These are phyloP conservation scores for Peromyscus attwateri DNA, from an alignment of 2,797 vertebrate genomes.

Conservation along the genomic window DNA sequence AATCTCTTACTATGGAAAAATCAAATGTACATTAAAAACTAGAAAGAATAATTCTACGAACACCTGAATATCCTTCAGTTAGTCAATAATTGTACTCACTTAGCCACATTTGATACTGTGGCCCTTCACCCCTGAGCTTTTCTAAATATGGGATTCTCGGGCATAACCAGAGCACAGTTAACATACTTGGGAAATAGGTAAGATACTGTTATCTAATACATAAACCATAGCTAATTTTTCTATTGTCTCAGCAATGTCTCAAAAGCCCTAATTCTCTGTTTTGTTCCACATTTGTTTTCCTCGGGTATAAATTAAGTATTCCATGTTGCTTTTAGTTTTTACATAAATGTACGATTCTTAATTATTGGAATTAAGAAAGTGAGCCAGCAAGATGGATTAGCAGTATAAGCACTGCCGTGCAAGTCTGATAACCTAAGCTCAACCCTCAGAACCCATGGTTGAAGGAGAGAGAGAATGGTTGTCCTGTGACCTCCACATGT, in stretches of 20 bases:
- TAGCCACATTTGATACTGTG: too few species aligned
- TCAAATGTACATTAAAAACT: neutral
- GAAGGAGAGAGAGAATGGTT: neutral
- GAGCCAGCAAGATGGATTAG: neutral
- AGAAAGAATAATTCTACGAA: neutral
- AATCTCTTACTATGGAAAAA: neutral
- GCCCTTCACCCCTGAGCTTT: neutral
- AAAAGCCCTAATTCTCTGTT: conserved; percentile 1
- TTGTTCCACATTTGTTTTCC: neutral
- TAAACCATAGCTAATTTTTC: neutral
- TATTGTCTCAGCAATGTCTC: neutral
- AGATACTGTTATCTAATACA: neutral
- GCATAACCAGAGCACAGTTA: neutral
- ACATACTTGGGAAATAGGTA: too few species aligned
- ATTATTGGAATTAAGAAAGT: neutral
- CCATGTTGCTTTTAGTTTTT: neutral
- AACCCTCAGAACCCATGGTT: neutral
- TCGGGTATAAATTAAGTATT: neutral
- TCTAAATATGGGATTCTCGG: neutral
- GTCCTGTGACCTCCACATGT: neutral
- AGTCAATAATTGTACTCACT: neutral
- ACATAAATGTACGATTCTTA: neutral
- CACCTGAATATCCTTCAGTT: neutral
- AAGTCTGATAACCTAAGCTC: neutral
- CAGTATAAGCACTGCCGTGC: neutral